Base-by-base conservation (phyloP, 2,888 invertebrate species). In the Actias luna region DNA sequence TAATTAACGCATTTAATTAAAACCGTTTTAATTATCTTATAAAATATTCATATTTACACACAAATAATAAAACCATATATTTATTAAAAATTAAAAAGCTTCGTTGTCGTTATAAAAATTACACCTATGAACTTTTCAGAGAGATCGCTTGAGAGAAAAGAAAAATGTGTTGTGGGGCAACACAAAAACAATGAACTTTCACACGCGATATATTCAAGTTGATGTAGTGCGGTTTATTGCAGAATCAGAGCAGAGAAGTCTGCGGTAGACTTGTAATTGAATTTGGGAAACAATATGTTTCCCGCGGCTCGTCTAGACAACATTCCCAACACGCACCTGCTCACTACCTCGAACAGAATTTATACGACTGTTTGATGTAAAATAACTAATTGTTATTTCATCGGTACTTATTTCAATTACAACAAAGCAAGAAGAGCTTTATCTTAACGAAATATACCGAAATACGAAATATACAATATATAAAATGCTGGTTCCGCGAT, bases 171-270 rank as follows among this genome's bases (percentile, higher is more conserved):
- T 57, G 61, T 58, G 61, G 61, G 57, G 63, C 55, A 50, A 77
- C 77, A 78, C 83, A 81, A 84, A 89, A 89, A 89, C 90, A 90
- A 92, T 92, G 90, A 89, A 92, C 89, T 89, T 87, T 89, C 89
- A 83, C 89, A 83, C 78, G 74, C 72, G 79, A 79, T 73, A 74
- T 73, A 79, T 75, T 70, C 82, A 78, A 79, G 82, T 86, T 89
- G 88, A 89, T 90, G 84, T 85, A 86, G 80, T 77, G 80, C 76
- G 80, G 84, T 83, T 82, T 83, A 83, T 86, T 80, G 83, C 78
- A 75, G 78, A 89, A 89, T 89, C 88, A 88, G 82, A 87, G 85
- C 78, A 77, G 83, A 81, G 80, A 79, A 82, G 77, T 75, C 76
- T 84, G 88, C 74, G 87, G 88, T 82, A 67, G 72, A 69, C 75